These are phyloP conservation scores for Tringa solitaria DNA, from an alignment of 2,113 vertebrate genomes.

Conservation along the genomic window DNA sequence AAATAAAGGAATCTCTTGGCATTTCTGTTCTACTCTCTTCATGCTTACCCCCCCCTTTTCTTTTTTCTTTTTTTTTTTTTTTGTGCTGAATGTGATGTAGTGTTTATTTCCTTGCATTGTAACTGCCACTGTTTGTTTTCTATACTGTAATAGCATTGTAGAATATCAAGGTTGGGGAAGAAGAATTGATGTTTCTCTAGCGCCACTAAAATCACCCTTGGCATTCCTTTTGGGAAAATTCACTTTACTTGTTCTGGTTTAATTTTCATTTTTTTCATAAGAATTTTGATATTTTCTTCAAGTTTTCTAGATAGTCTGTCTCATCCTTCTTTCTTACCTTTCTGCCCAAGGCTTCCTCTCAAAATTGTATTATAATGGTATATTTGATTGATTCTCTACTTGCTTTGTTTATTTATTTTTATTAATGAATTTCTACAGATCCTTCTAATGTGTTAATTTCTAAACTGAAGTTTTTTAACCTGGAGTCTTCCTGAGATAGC, in stretches of 20 bases:
- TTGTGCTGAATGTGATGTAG: background rate
- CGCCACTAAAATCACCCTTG: background rate
- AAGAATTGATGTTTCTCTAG: background rate
- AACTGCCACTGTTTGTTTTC: background rate
- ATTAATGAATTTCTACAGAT: background rate
- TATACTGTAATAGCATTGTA: background rate
- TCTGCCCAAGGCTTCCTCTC: background rate
- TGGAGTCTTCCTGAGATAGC: background rate
- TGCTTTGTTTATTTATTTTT: background rate
- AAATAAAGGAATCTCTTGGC: background rate
- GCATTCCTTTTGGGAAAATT: background rate
- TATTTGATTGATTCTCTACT: background rate
- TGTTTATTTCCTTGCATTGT: background rate
- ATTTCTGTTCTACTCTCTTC: background rate
- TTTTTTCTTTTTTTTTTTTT: background rate
- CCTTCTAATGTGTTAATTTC: background rate
- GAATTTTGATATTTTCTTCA: background rate
- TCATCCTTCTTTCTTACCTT: background rate
- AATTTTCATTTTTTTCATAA: background rate
- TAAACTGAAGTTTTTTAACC: background rate
- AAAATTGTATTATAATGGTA: background rate
- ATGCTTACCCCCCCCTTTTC: background rate
- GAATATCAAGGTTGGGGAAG: fast-evolving
- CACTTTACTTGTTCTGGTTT: background rate
- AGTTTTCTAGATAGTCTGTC: background rate